phyloP scores from a whole-genome alignment of 2,113 vertebrate species.

The Lates calcarifer region DNA sequence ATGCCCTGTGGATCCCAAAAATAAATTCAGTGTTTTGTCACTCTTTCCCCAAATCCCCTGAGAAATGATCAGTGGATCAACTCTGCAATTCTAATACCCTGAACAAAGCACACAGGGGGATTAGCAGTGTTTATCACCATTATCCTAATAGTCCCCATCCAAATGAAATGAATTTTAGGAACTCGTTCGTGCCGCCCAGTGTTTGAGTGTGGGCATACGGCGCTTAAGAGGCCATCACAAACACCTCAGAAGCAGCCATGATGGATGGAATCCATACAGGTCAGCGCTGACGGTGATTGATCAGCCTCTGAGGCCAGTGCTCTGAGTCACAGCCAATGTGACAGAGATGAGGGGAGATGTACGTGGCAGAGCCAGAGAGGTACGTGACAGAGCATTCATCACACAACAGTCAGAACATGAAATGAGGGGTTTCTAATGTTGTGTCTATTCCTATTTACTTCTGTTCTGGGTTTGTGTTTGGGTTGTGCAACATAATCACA shows the following conservation, averaged over 20 bases:
- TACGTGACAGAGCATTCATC: slow-evolving; percentile 41
- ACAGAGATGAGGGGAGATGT: slow-evolving; percentile 31
- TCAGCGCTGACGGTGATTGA: slow-evolving; percentile 61
- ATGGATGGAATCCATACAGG: slow-evolving; percentile 53
- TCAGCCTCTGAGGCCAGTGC: slow-evolving; percentile 46
- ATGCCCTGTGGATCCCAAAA: slow-evolving; percentile 52
- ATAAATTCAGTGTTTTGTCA: slow-evolving; percentile 57
- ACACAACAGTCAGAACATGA: slow-evolving; percentile 13
- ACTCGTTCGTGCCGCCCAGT: slow-evolving; percentile 21
- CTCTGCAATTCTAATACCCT: slow-evolving; percentile 62
- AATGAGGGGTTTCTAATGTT: not conserved
- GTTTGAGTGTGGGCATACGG: not conserved
- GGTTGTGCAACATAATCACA: not conserved
- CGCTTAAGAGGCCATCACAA: slow-evolving; percentile 22
- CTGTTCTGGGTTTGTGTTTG: not conserved
- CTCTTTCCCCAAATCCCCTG: slow-evolving; percentile 48
- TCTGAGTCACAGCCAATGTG: slow-evolving; percentile 40
- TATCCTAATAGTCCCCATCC: slow-evolving; percentile 64
- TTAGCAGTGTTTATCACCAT: slow-evolving; percentile 75
- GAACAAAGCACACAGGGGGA: slow-evolving; percentile 62
- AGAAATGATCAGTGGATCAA: slow-evolving; percentile 71
- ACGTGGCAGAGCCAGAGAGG: slow-evolving; percentile 7
- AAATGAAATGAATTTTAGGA: slow-evolving; percentile 69
- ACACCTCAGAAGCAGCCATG: slow-evolving; percentile 18
- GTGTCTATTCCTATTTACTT: not conserved